These are phyloP conservation scores for Parambassis ranga DNA, from an alignment of 2,797 vertebrate genomes.

Conservation along the genomic window DNA sequence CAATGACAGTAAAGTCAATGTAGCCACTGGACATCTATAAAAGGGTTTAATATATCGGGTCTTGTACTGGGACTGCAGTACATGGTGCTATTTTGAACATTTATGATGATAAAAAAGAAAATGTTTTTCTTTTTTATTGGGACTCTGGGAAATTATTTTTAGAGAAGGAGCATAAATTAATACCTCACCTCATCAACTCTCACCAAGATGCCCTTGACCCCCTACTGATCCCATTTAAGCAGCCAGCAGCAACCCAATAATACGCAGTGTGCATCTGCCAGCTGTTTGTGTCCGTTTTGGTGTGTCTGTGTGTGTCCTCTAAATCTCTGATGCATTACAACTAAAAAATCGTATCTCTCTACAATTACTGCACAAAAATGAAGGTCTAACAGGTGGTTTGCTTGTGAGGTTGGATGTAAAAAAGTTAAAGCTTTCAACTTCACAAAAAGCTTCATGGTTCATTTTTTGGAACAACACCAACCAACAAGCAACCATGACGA, in stretches of 20 bases:
- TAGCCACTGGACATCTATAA: not conserved
- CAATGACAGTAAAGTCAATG: not conserved
- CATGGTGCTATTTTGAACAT: not conserved
- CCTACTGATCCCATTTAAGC: not conserved
- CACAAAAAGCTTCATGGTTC: not conserved
- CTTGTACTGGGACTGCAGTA: not conserved
- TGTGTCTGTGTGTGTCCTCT: not conserved
- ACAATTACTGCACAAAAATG: not conserved
- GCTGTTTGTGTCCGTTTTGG: not conserved
- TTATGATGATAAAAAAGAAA: not conserved
- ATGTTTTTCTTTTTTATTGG: not conserved
- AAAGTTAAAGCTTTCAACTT: not conserved
- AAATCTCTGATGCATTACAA: not conserved
- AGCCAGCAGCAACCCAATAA: not conserved
- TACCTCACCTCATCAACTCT: not conserved
- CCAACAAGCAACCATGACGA: too few species aligned
- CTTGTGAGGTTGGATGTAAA: not conserved
- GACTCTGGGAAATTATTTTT: constrained; percentile 1
- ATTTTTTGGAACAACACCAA: too few species aligned
- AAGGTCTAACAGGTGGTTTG: not conserved
- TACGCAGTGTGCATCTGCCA: not conserved
- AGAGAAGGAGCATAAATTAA: not conserved
- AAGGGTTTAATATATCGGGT: not conserved
- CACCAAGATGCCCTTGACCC: constrained; percentile 5
- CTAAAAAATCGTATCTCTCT: not conserved